phyloP scores from a whole-genome alignment of 2,888 invertebrate species.

The Craniophora ligustri region DNA sequence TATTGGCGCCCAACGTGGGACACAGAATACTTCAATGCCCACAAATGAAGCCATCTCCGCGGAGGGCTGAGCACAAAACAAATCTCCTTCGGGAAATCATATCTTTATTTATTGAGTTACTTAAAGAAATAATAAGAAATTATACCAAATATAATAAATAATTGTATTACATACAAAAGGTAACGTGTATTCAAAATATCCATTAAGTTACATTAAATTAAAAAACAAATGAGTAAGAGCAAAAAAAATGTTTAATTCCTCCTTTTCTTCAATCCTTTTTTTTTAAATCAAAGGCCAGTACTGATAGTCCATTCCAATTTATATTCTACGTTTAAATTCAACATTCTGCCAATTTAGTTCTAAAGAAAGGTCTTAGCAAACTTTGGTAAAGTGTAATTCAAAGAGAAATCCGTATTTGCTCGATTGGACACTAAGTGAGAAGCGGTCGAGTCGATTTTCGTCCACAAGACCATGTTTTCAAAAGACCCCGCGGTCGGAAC shows the following conservation, averaged over 20 bases:
- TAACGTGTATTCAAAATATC: no score
- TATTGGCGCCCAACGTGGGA: slow-evolving; percentile 44
- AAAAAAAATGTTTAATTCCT: no score
- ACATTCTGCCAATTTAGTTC: not conserved
- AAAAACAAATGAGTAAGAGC: no score
- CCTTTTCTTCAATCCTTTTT: no score
- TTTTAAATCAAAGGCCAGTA: not conserved
- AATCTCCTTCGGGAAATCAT: slow-evolving; percentile 49
- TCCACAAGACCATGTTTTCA: slow-evolving; percentile 69
- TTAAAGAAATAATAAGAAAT: slow-evolving; percentile 31
- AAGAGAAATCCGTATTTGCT: slow-evolving; percentile 41
- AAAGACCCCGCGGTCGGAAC: slow-evolving; percentile 76
- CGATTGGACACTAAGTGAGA: slow-evolving; percentile 50
- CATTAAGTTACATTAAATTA: no score
- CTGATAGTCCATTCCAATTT: not conserved
- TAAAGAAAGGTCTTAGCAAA: slow-evolving; percentile 6
- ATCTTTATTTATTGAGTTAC: slow-evolving; percentile 43
- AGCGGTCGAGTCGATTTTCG: slow-evolving; percentile 67
- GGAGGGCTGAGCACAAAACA: slow-evolving; percentile 39
- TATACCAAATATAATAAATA: slow-evolving; percentile 32
- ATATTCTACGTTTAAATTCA: slow-evolving; percentile 4
- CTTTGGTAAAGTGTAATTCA: slow-evolving; percentile 16
- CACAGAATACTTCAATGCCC: slow-evolving; percentile 47
- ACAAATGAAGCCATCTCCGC: slow-evolving; percentile 37
- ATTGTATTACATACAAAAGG: no score